Evolutionary conservation across 2,888 invertebrate species (phyloP), one percentile per base, ranked within the genome.

Genomic region (Ernsta delagoae): DNA sequence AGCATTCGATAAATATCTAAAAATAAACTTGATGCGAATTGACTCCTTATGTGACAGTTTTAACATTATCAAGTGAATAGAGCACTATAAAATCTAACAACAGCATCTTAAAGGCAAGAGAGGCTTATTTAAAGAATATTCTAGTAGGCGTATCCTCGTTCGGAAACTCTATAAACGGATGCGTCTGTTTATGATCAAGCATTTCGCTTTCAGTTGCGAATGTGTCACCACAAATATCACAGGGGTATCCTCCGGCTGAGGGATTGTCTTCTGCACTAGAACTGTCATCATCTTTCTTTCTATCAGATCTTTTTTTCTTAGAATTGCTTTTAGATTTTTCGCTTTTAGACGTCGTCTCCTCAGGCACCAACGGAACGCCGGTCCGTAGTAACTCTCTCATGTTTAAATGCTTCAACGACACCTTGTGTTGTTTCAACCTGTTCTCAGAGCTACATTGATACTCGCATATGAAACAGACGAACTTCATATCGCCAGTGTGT

Each of bases 131-230:
- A 81, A 93, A 94, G 74, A 94, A 94, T 90, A 94, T 94, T 72
- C 92, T 88, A 79, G 88, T 90, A 0, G 92, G 92, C 31, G 83
- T 90, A 76, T 92, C 92, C 31, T 93, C 93, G 66, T 90, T 92
- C 1, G 92, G 89, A 63, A 94, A 91, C 72, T 91, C 92, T 61
- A 94, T 92, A 71, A 93, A 94, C 0, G 94, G 94, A 68, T 94
- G 94, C 0, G 88, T 90, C 60, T 86, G 83, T 79, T 93, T 92
- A 69, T 94, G 94, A 74, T 86, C 85, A 50, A 86, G 75, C 93
- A 93, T 93, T 43, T 78, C 78, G 63, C 75, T 76, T 70, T 90
- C 88, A 71, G 79, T 85, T 0, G 79, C 61, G 71, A 92, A 94
- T 59, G 76, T 83, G n/a, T 90, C 89, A 12, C 90, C 90, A 61